Conservation (phyloP, 2,888 invertebrate genomes). For the Clepsis dumicolana region DNA sequence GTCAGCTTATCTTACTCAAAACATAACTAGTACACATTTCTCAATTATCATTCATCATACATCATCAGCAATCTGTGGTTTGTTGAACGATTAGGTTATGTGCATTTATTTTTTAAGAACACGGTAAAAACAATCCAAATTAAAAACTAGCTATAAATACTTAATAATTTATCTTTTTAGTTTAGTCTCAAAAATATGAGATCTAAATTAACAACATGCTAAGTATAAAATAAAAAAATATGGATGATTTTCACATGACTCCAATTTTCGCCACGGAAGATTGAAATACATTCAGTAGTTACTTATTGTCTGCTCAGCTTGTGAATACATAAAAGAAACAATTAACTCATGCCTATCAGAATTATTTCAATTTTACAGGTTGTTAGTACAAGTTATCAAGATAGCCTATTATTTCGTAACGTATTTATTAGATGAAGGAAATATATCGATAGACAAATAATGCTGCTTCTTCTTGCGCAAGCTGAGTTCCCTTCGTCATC, state of each 20-base stretch:
- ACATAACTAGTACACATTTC: too few species aligned
- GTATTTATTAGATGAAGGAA: slow-evolving; percentile 41
- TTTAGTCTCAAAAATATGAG: too few species aligned
- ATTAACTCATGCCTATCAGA: slow-evolving; percentile 5
- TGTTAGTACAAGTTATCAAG: slow-evolving; percentile 47
- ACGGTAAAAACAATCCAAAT: too few species aligned
- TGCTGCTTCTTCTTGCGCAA: slow-evolving; percentile 19
- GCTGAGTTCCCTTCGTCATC: slow-evolving; percentile 67
- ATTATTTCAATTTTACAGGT: slow-evolving; percentile 2
- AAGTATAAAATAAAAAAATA: not conserved
- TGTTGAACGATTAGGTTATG: too few species aligned
- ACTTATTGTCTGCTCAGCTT: slow-evolving; percentile 74
- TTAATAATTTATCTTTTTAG: too few species aligned
- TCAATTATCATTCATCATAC: too few species aligned
- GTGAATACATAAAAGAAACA: slow-evolving; percentile 48
- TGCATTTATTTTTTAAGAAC: too few species aligned
- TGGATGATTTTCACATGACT: not conserved
- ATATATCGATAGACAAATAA: slow-evolving; percentile 13
- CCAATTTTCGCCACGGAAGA: slow-evolving; percentile 9
- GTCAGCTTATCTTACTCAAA: too few species aligned
- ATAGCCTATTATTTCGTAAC: slow-evolving; percentile 53
- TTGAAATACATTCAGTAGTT: slow-evolving; percentile 1
- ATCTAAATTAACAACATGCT: too few species aligned
- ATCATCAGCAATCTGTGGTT: too few species aligned
- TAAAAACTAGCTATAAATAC: too few species aligned